Percentiles rank a stretch among this genome's conserved stretches.
Evolutionary conservation across 1,140 invertebrate species (phyloP).

Genomic region (Ceratina australensis): DNA sequence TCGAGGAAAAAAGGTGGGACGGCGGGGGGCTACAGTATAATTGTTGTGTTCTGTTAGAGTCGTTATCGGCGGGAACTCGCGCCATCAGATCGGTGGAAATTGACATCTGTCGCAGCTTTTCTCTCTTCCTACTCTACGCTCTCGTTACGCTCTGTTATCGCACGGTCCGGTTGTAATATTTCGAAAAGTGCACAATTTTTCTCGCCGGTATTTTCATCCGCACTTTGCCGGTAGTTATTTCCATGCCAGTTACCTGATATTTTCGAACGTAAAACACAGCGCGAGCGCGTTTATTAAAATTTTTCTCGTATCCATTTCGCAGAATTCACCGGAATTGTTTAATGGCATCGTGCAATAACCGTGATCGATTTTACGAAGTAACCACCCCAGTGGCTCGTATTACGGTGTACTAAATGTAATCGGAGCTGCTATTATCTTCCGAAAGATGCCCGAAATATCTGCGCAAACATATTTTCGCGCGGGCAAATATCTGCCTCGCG

Average conservation of each 20-base stretch:
- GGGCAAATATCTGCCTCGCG: neutral
- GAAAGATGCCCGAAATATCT: neutral
- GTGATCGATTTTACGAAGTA: neutral
- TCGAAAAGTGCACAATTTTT: neutral
- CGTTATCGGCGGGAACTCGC: constrained; percentile 41
- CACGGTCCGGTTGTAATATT: neutral
- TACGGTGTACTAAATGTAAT: neutral
- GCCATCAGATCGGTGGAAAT: constrained; percentile 36
- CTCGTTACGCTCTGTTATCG: constrained; percentile 28
- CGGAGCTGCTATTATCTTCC: neutral
- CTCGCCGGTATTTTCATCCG: neutral
- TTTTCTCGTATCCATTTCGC: neutral
- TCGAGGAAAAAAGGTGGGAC: neutral
- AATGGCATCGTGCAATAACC: too few relatives aligned
- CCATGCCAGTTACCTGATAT: neutral
- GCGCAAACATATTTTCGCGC: neutral
- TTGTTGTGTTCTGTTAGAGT: constrained; percentile 39
- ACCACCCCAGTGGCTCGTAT: neutral
- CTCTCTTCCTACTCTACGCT: neutral
- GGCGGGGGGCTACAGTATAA: constrained; percentile 17
- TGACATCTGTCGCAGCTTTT: constrained; percentile 43
- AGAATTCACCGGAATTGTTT: too few relatives aligned
- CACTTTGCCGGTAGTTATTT: neutral
- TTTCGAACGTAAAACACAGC: neutral
- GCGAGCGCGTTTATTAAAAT: neutral